These are phyloP conservation scores for Herminia tarsipennalis DNA, from an alignment of 2,888 invertebrate genomes.

Conservation along the genomic window DNA sequence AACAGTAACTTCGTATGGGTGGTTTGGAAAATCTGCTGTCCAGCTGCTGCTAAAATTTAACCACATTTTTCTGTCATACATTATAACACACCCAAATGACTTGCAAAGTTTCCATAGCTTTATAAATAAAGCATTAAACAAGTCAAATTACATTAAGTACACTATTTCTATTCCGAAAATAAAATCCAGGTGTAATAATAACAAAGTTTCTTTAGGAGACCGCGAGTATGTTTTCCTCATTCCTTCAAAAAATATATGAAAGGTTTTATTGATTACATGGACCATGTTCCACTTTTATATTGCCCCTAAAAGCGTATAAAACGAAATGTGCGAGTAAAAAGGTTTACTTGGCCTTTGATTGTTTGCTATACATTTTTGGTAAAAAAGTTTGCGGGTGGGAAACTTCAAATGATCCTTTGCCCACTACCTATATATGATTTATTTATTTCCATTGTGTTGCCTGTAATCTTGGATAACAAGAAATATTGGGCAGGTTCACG, in stretches of 20 bases:
- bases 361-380: slow-evolving; percentile 63
- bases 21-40: too few relatives aligned
- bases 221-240: slow-evolving; percentile 33
- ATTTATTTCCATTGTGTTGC: slow-evolving; percentile 47
- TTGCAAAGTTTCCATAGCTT: too few relatives aligned
- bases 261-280: slow-evolving; percentile 65
- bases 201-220: slow-evolving; percentile 21
- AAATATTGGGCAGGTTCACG: slow-evolving; percentile 12
- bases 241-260: slow-evolving; percentile 38
- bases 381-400: slow-evolving; percentile 43
- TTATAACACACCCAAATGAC: too few relatives aligned
- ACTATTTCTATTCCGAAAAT: neutral
- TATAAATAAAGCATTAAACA: too few relatives aligned
- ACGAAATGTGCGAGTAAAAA: slow-evolving; percentile 65
- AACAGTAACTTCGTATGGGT: too few relatives aligned
- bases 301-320: slow-evolving; percentile 62
- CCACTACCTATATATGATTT: slow-evolving; percentile 48
- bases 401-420: slow-evolving; percentile 41
- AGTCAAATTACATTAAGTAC: too few relatives aligned
- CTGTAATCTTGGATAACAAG: slow-evolving; percentile 26
- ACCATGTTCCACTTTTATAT: slow-evolving; percentile 61
- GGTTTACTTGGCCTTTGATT: slow-evolving; percentile 72
- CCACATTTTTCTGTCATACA: too few relatives aligned
- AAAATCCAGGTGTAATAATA: slow-evolving; percentile 28
- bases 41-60: too few relatives aligned